Conservation (phyloP, 2,113 vertebrate species). For the Perca flavescens region DNA sequence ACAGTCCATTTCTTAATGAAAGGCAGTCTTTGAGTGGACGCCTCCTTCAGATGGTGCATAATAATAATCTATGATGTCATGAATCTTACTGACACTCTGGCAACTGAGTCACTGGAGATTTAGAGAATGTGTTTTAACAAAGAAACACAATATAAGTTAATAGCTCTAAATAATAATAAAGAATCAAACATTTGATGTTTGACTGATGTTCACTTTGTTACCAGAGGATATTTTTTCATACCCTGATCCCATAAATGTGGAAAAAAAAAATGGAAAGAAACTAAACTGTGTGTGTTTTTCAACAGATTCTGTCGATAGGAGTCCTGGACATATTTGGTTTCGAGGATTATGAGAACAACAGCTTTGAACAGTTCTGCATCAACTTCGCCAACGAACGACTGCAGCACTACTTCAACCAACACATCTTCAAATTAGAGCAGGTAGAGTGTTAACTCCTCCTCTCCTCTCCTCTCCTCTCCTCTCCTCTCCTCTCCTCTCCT, state of each 20-base stretch:
- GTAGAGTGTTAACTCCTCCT: constrained; percentile 69
- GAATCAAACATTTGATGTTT: not conserved
- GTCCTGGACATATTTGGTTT: constrained; percentile 98
- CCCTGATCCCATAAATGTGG: not conserved
- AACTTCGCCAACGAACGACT: constrained; percentile 97
- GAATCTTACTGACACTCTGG: constrained; percentile 29
- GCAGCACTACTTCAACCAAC: constrained; percentile 98
- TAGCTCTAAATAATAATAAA: constrained; percentile 13
- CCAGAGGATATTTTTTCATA: not conserved
- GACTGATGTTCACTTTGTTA: constrained; percentile 1
- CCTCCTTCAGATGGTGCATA: constrained; percentile 38
- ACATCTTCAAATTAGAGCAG: constrained; percentile 97
- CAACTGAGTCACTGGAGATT: not conserved
- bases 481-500: not conserved
- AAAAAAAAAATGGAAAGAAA: not conserved
- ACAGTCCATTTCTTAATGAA: constrained; percentile 65
- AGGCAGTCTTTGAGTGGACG: constrained; percentile 18
- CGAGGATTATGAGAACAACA: constrained; percentile 98
- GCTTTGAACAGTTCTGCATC: constrained; percentile 98
- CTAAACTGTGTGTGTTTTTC: not conserved
- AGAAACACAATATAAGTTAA: not conserved
- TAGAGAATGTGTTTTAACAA: not conserved
- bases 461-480: not conserved
- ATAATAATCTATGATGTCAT: constrained; percentile 48
- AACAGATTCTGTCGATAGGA: constrained; percentile 94